Base-by-base conservation (phyloP, 2,888 invertebrate genomes). In the Tineola bisselliella region DNA sequence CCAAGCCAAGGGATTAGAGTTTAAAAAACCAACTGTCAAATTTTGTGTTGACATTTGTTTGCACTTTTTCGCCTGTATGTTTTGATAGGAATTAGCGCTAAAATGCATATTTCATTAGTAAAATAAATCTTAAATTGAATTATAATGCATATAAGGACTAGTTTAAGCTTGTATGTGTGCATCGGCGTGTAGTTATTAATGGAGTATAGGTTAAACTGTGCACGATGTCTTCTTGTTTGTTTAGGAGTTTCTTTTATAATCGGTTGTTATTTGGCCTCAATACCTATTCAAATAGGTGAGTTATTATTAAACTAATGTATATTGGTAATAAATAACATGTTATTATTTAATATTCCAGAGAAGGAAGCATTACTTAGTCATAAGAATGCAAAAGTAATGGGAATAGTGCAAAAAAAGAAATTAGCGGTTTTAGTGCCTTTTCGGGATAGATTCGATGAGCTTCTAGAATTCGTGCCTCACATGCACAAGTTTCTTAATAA, bases 391-490 rank as follows among this genome's bases (percentile, higher is more conserved):
- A 71, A 68, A 61, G 68, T 72, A 8, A 66, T 63, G 15, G 44
- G 61, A 62, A 31, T 63, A n/a, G 64, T 64, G 30, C 78, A 76
- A 66, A 82, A 78, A 60, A 68, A 66, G 52, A 73, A 73, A 19
- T 82, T 99, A 69, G 97, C 97, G 57, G 88, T 99, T 62, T 81
- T 99, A 64, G 96, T 99, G 61, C 99, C 99, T 60, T 99, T 95
- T 81, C 89, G 99, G 67, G 97, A 99, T 77, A 89, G 99, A 63
- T 97, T 98, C 75, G 97, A 98, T 69, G 99, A 99, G 79, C 88
- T 99, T n/a, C 76, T 97, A 61, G 91, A 92, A 67, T 98, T 99
- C 84, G 94, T 92, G 11, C 98, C 99, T 8, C 93, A 97, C 72
- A 92, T 99, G 87, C 90, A 93, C 68, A 84, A 87, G 43, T 99